Evolutionary conservation across 1,140 invertebrate species (phyloP), one percentile per base, ranked within the genome.

Genomic region (Trypoxylus dichotomus): DNA sequence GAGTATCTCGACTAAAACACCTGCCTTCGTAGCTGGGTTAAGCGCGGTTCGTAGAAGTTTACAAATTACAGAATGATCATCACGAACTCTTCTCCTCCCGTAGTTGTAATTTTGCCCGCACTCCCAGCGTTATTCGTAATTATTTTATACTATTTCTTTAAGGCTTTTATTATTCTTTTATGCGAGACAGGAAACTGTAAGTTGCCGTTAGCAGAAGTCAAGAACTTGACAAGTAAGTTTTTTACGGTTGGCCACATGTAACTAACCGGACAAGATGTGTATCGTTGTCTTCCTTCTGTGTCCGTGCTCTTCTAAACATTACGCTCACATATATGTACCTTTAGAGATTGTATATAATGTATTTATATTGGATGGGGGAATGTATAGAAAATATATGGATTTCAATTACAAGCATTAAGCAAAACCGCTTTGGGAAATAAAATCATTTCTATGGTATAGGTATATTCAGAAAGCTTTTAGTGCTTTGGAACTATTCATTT

Each of bases 141-240:
- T 63, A 63, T 27, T 63, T 27, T 24, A 63, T 63, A 27, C 19
- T 19, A 25, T 24, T 63, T 25, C 25, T 24, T 63, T 63, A 27
- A 25, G 19, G 60, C 60, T 27, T 19, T 63, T 25, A 25, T 63
- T 63, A 63, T 63, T 63, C 60, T 63, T 63, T 63, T 63, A 63
- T 63, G 60, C 19, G 10, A 63, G 60, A 27, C 60, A 63, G 60
- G 60, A 63, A 63, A 63, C 25, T 63, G 60, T 63, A 63, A 63
- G 13, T 63, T 63, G 60, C 60, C 60, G 60, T 63, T 63, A 63
- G 60, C 60, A 63, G 43, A 47, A 47, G 60, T 63, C 60, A 63
- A 63, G 60, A 63, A 63, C 60, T 63, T 63, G 60, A 63, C 60
- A 63, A 63, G 60, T 63, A 27, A 63, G 60, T 63, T 63, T 63